Percentiles rank a stretch among this genome's conserved stretches.
Conservation (phyloP, 53 echinoderm and acorn worm species). For the Henricia sp. region DNA sequence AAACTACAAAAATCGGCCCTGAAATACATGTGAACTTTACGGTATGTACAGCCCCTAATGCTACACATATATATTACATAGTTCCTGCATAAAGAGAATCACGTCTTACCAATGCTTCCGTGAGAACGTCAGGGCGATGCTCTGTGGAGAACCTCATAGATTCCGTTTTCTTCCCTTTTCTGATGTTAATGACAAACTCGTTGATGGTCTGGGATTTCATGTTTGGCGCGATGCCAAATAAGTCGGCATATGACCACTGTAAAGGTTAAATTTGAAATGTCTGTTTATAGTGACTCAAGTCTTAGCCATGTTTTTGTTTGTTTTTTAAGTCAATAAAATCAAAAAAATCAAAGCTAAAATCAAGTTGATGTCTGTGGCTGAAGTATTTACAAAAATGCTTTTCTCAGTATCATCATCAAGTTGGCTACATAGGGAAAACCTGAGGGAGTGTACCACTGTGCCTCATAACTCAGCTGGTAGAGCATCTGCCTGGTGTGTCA, state of each 20-base stretch:
- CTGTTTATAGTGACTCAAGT: too few relatives aligned
- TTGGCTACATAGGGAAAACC: too few relatives aligned
- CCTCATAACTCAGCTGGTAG: too few relatives aligned
- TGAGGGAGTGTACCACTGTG: too few relatives aligned
- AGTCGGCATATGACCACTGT: constrained; percentile 94
- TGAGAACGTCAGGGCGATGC: constrained; percentile 87
- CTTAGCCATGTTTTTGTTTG: too few relatives aligned
- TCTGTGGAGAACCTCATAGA: constrained; percentile 99
- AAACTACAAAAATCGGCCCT: too few relatives aligned
- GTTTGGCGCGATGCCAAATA: constrained; percentile 92
- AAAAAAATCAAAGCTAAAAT: background rate
- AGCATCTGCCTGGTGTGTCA: too few relatives aligned
- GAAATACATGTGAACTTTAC: too few relatives aligned
- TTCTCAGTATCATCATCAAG: too few relatives aligned
- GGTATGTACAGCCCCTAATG: background rate
- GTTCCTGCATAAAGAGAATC: background rate
- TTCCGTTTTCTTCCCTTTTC: constrained; percentile 92
- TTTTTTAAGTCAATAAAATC: background rate
- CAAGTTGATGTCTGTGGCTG: background rate
- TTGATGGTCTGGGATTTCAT: constrained; percentile 86
- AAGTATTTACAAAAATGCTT: background rate
- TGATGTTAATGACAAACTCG: constrained; percentile 89
- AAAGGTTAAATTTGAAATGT: constrained; percentile 5
- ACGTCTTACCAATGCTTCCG: constrained; percentile 83
- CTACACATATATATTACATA: background rate